These are phyloP conservation scores for Eupithecia dodoneata DNA, from an alignment of 2,888 invertebrate genomes.

Conservation along the genomic window DNA sequence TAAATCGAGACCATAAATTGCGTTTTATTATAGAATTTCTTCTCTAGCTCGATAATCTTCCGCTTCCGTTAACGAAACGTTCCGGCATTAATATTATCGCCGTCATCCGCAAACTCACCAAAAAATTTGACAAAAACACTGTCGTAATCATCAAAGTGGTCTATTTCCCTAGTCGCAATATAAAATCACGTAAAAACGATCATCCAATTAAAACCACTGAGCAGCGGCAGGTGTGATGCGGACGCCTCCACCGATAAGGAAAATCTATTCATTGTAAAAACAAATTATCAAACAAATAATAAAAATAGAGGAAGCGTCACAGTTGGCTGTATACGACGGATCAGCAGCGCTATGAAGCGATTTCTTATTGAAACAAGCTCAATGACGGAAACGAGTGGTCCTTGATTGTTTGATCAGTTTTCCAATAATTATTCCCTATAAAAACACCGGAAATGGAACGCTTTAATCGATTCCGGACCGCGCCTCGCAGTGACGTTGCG, in stretches of 20 bases:
- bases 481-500: constrained; percentile 77
- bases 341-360: constrained; percentile 73
- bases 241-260: constrained; percentile 51
- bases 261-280: constrained; percentile 76
- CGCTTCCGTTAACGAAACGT: constrained; percentile 60
- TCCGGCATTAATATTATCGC: constrained; percentile 60
- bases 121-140: constrained; percentile 78
- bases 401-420: constrained; percentile 79
- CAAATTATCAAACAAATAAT: constrained; percentile 79
- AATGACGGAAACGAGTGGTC: constrained; percentile 73
- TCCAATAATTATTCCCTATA: constrained; percentile 77
- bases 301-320: constrained; percentile 82
- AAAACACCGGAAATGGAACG: constrained; percentile 81
- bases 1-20: constrained; percentile 39
- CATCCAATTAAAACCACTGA: constrained; percentile 71
- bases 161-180: constrained; percentile 78
- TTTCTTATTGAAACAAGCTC: constrained; percentile 68
- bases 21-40: constrained; percentile 31
- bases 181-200: constrained; percentile 76
- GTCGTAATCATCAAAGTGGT: constrained; percentile 79
- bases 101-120: constrained; percentile 65
- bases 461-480: constrained; percentile 80
- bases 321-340: constrained; percentile 76
- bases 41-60: constrained; percentile 49
- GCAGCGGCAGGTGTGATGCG: constrained; percentile 62